Conservation (phyloP, 2,797 vertebrate species). For the Enteromius treurensis region DNA sequence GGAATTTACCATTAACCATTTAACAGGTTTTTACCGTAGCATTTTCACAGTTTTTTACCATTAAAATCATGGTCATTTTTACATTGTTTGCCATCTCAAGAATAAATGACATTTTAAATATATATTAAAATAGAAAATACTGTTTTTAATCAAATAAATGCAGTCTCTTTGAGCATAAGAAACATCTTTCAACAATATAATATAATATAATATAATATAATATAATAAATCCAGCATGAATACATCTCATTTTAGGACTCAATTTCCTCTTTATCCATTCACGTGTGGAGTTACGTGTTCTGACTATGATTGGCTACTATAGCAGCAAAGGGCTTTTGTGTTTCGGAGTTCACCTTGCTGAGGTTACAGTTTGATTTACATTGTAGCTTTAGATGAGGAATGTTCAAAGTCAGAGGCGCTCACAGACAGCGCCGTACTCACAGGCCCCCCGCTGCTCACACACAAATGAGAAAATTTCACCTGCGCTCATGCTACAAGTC, state of each 20-base stretch:
- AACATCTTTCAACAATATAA: not conserved
- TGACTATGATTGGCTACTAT: conserved; percentile 36
- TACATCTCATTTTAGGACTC: not conserved
- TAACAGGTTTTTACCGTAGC: too few relatives aligned
- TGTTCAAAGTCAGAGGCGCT: conserved; percentile 91
- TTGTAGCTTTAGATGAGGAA: conserved; percentile 87
- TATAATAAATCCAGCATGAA: not conserved
- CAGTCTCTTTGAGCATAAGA: not conserved
- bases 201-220: not conserved
- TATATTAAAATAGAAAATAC: not conserved
- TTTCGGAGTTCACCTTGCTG: conserved; percentile 83
- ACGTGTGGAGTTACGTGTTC: not conserved
- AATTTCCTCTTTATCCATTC: not conserved
- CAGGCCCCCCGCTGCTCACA: conserved; percentile 58
- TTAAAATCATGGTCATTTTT: too few relatives aligned
- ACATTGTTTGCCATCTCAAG: not conserved
- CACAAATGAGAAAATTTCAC: conserved; percentile 93
- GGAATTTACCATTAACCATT: too few relatives aligned
- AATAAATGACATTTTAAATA: not conserved
- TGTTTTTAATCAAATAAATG: not conserved
- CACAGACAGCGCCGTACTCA: conserved; percentile 81
- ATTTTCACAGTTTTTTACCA: too few relatives aligned
- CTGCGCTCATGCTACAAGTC: conserved; percentile 94
- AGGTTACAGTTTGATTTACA: conserved; percentile 91
- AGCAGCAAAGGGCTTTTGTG: conserved; percentile 84